Percentiles rank a stretch among this genome's conserved stretches.
Evolutionary conservation across 2,888 invertebrate genomes (phyloP).

Genomic region (Galeruca laticollis): DNA sequence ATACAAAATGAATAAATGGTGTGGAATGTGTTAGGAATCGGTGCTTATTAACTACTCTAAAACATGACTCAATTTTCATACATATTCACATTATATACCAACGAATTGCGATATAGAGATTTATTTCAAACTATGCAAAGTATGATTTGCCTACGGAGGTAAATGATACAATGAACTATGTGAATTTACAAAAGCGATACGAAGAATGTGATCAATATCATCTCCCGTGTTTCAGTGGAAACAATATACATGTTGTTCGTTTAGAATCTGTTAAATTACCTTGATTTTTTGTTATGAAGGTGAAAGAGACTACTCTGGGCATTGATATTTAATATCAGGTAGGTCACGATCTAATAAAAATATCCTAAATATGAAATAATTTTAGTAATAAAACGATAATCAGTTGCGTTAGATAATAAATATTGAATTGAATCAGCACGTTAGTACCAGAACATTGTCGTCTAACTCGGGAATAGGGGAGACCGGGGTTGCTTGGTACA

Average conservation of each 20-base stretch:
- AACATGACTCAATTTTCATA: slow-evolving; percentile 5
- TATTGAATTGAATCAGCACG: no score
- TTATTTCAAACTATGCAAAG: slow-evolving; percentile 14
- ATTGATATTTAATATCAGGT: neutral
- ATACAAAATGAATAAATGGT: neutral
- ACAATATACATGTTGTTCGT: slow-evolving; percentile 8
- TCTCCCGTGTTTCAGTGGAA: slow-evolving; percentile 3
- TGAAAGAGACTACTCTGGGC: neutral
- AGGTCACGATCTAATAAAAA: no score
- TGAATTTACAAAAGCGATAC: slow-evolving; percentile 11
- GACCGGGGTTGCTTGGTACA: no score
- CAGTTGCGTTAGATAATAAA: no score
- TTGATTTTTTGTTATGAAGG: neutral
- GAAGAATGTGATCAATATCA: slow-evolving; percentile 7
- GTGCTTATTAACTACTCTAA: neutral
- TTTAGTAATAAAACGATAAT: no score
- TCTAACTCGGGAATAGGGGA: no score
- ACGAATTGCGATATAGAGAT: slow-evolving; percentile 9
- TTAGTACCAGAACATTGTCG: no score
- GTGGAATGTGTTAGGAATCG: neutral
- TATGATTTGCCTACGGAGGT: slow-evolving; percentile 16
- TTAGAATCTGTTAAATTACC: slow-evolving; percentile 14
- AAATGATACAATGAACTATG: slow-evolving; percentile 16
- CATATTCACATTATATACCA: slow-evolving; percentile 8
- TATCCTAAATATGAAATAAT: no score